Conservation (phyloP, 2,888 invertebrate genomes). For the Notodonta dromedarius region DNA sequence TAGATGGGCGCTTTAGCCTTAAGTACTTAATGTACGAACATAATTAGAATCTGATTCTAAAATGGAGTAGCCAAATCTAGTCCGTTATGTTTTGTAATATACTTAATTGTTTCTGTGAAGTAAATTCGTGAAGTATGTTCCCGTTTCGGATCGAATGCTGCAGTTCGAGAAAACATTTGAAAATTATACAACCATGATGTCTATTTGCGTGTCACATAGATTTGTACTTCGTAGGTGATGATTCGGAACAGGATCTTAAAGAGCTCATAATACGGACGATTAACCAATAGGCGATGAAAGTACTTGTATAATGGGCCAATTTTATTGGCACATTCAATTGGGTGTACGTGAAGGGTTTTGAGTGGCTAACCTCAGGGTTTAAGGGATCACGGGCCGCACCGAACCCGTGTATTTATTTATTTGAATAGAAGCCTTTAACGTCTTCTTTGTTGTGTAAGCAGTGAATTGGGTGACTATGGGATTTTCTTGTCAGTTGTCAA, state of each 20-base stretch:
- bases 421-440: not conserved
- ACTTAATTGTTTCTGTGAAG: no score
- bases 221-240: constrained; percentile 5
- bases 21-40: no score
- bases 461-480: no score
- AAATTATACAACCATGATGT: no score
- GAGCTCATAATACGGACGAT: constrained; percentile 23
- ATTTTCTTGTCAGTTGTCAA: no score
- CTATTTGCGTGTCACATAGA: not conserved
- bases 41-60: no score
- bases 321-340: constrained; percentile 38
- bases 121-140: no score
- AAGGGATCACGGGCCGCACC: constrained; percentile 22
- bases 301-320: constrained; percentile 28
- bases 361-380: constrained; percentile 26
- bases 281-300: constrained; percentile 23
- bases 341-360: constrained; percentile 22
- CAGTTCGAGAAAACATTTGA: no score
- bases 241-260: constrained; percentile 17
- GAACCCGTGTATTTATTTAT: constrained; percentile 15
- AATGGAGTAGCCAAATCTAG: no score
- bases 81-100: no score
- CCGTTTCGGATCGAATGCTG: no score
- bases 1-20: no score
- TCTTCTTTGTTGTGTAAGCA: not conserved